These are phyloP conservation scores for Lepus americanus DNA, from an alignment of 2,113 vertebrate genomes.

Conservation along the genomic window DNA sequence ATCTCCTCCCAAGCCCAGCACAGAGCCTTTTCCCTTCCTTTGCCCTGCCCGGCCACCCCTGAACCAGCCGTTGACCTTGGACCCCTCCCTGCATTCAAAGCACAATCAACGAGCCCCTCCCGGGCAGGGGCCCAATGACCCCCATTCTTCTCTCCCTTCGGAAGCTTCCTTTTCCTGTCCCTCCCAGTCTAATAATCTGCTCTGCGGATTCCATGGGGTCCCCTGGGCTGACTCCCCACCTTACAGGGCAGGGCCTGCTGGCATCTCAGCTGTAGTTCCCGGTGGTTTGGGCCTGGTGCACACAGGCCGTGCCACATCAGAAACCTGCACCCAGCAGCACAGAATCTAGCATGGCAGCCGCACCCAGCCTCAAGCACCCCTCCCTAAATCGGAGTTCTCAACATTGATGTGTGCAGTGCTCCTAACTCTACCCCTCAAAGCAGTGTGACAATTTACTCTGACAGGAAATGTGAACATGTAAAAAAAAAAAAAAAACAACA, in stretches of 20 bases:
- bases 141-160: constrained; percentile 81
- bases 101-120: constrained; percentile 73
- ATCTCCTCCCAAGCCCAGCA: constrained; percentile 39
- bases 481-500: constrained; percentile 68
- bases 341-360: no score
- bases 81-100: constrained; percentile 79
- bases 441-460: constrained; percentile 66
- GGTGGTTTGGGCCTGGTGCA: background rate
- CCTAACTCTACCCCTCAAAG: constrained; percentile 70
- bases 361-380: background rate
- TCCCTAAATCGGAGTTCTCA: background rate
- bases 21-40: constrained; percentile 23
- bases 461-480: constrained; percentile 78
- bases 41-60: constrained; percentile 40
- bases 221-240: constrained; percentile 47
- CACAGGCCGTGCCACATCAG: accelerated
- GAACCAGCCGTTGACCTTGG: constrained; percentile 67
- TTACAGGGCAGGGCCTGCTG: background rate
- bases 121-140: constrained; percentile 81
- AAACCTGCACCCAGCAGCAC: background rate
- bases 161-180: constrained; percentile 85
- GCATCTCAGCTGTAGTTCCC: background rate
- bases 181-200: constrained; percentile 81
- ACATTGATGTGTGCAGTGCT: background rate
- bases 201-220: constrained; percentile 52